Evolutionary conservation across 35 echinoderm and acorn worm genomes (phyloP), one percentile per base, ranked within the genome.

Genomic region (Holothuria glaberrima): DNA sequence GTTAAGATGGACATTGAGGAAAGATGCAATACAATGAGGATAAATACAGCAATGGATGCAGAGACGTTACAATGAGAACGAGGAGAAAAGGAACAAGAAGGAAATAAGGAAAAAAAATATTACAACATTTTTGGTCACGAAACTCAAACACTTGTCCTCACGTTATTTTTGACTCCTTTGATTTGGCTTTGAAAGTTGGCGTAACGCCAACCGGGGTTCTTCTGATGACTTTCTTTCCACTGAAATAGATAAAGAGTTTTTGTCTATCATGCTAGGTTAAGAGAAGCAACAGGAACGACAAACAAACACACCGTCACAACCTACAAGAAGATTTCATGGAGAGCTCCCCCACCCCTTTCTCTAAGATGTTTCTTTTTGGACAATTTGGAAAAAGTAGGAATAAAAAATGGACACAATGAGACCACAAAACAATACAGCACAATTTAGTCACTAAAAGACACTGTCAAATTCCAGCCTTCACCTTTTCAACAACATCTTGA

Each of bases 211-310:
- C 89, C 19, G 75, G 81, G 22, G 73, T 46, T 56, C 89, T 80
- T 41, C 89, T 12, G 38, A 79, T 30, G 48, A 68, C 76, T 45
- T 82, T 90, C 76, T 90, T 90, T 64, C 79, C 89, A 90, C 89
- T 90, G 65, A 65, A 90, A 90, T 26, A 78, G 74, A 78, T 78
- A 78, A 78, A 78, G 74, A 78, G 74, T 78, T 75, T 44, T 75
- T 50, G 36, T 78, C 44, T 27, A 78, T 78, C 36, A 78, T 78
- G 74, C 74, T 24, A 21, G 74, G 41, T 48, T 48, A 48, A 48
- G 74, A 48, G 50, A 54, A 54, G 16, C 50, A 9, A 54, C 9
- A 54, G 50, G 50, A 54, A 54, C 3, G 3, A 54, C 50, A 54
- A 12, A 17, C 9, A 54, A 12, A 54, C 3, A 54, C 50, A 54